These are phyloP conservation scores for Melipona quadrifasciata DNA, from an alignment of 1,140 invertebrate genomes.

Conservation along the genomic window DNA sequence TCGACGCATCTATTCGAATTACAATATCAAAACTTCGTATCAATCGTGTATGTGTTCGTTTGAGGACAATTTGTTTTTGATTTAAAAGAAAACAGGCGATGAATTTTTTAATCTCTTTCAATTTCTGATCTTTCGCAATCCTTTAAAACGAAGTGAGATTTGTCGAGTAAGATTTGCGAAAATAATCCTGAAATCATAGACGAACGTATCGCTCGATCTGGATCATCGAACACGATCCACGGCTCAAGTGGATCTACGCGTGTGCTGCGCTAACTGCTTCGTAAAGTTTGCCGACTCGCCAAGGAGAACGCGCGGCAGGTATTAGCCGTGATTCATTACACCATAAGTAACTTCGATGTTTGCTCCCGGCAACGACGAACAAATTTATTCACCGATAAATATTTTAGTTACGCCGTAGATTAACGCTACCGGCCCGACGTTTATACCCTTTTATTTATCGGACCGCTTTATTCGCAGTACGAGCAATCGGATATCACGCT, in stretches of 20 bases:
- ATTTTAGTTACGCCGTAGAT: constrained; percentile 35
- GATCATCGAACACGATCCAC: neutral
- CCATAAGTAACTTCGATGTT: constrained; percentile 35
- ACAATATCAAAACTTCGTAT: no score
- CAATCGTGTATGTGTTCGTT: neutral
- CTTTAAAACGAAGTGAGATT: neutral
- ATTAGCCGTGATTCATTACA: constrained; percentile 33
- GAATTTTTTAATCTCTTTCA: neutral
- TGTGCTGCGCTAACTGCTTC: neutral
- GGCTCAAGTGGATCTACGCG: no score
- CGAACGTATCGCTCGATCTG: neutral
- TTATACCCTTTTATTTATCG: constrained; percentile 16
- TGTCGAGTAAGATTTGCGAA: neutral
- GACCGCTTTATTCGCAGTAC: neutral
- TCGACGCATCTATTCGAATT: no score
- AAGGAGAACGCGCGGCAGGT: constrained; percentile 16
- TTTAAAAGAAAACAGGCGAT: neutral
- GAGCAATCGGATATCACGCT: neutral
- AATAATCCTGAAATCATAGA: neutral
- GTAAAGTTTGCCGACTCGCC: constrained; percentile 26
- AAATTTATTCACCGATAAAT: constrained; percentile 38
- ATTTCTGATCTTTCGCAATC: neutral
- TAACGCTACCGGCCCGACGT: neutral
- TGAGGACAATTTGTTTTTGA: neutral
- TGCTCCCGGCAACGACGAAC: constrained; percentile 21